phyloP scores from a whole-genome alignment of 2,888 invertebrate genomes.

The Hipparchia sbordonii region DNA sequence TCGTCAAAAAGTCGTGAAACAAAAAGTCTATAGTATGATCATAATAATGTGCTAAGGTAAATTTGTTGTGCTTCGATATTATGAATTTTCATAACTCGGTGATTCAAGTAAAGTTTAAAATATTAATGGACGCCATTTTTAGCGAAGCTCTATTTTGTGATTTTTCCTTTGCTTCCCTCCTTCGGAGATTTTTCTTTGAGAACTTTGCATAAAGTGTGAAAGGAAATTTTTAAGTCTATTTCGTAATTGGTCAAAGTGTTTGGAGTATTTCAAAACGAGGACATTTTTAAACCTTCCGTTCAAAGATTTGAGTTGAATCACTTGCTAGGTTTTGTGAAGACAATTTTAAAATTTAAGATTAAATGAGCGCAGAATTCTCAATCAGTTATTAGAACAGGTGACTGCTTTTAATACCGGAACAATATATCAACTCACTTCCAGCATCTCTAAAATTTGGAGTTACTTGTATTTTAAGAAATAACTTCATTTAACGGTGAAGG shows the following conservation, averaged over 20 bases:
- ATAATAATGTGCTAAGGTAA: neutral
- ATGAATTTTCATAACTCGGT: constrained; percentile 28
- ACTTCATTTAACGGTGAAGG: too few species aligned
- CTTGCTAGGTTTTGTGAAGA: neutral
- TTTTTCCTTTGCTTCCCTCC: constrained; percentile 15
- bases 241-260: constrained; percentile 24
- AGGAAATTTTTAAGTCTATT: constrained; percentile 22
- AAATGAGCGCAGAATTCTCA: too few species aligned
- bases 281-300: neutral
- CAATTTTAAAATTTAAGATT: neutral
- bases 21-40: neutral
- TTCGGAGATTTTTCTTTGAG: constrained; percentile 13
- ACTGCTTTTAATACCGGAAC: too few species aligned
- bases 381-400: too few species aligned
- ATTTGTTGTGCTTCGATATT: constrained; percentile 17
- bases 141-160: constrained; percentile 18
- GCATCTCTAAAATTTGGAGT: too few species aligned
- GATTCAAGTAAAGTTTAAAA: constrained; percentile 29
- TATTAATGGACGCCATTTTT: constrained; percentile 28
- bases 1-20: neutral
- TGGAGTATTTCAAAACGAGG: constrained; percentile 2
- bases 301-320: neutral
- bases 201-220: constrained; percentile 23
- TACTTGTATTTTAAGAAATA: too few species aligned
- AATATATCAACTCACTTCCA: too few species aligned